Evolutionary conservation across 2,888 invertebrate genomes (phyloP), one percentile per base, ranked within the genome.

Genomic region (Geotrupes spiniger): DNA sequence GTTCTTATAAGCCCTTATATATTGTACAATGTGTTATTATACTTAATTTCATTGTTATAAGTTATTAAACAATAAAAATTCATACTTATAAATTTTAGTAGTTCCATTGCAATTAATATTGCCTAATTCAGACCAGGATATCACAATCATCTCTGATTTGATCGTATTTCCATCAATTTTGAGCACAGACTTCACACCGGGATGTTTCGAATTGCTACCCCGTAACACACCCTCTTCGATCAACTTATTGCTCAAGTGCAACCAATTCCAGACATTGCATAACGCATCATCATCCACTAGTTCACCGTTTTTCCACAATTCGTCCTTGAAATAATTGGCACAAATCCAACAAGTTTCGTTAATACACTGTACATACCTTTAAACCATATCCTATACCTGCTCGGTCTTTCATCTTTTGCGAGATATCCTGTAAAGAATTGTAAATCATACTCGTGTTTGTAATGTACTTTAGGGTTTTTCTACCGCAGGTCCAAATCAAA

Each of bases 251-350:
- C 89, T 83, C 49, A 84, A 77, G 53, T 84, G 82, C 48, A 92
- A 70, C 84, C 91, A 92, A 52, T 84, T 81, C 95, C 95, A 96
- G 10, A 94, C 78, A 51, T 84, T 87, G 59, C 84, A 82, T 27
- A 95, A 71, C 16, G 83, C 78, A 27, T 84, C 82, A 63, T 89
- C 88, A 37, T 88, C 83, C 0, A 89, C 84, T 46, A 87, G 68
- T 58, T 88, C 87, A 0, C 87, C 89, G 72, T 93, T 92, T 66
- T 86, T 85, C 72, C 83, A 83, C 54, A 89, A 73, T 52, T 89
- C 89, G 39, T 82, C 76, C 84, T 87, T 63, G 33, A 72, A 71
- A 39, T 31, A 38, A 44, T n/a, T 11, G 27, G 6, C n/a, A 26
- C 21, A 31, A n/a, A 16, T 31, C 10, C 17, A 31, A 28, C 16